Conservation (phyloP, 1,140 invertebrate genomes). For the Lerema accius region DNA sequence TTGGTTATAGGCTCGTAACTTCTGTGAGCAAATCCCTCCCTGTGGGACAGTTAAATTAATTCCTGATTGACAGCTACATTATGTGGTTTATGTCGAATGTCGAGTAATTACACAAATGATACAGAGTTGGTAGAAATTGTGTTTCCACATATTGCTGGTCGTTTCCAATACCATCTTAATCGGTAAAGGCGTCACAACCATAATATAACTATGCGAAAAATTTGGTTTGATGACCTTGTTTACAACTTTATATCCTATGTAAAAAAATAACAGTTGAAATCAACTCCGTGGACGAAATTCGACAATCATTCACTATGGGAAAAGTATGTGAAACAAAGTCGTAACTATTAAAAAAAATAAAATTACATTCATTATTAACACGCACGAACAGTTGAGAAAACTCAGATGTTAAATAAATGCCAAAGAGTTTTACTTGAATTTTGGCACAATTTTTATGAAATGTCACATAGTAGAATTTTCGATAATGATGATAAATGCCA, state of each 20-base stretch:
- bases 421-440: slow-evolving; percentile 5
- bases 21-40: background rate
- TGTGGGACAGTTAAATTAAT: slow-evolving; percentile 25
- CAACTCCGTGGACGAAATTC: too few relatives aligned
- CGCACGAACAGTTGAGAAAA: background rate
- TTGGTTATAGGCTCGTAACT: slow-evolving; percentile 4
- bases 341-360: too few relatives aligned
- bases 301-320: too few relatives aligned
- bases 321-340: background rate
- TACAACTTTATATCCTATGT: too few relatives aligned
- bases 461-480: slow-evolving; percentile 19
- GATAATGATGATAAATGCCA: slow-evolving; percentile 30
- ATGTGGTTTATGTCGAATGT: slow-evolving; percentile 14
- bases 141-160: too few relatives aligned
- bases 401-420: background rate
- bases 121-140: background rate
- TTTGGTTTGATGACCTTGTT: too few relatives aligned
- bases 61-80: slow-evolving; percentile 29
- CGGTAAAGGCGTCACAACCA: too few relatives aligned
- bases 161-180: too few relatives aligned
- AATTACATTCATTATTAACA: background rate
- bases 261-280: too few relatives aligned
- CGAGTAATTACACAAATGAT: slow-evolving; percentile 10
- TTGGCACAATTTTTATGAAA: slow-evolving; percentile 19
- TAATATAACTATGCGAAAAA: too few relatives aligned